These are phyloP conservation scores for Heliconius hortense DNA, from an alignment of 2,888 invertebrate species.

Conservation along the genomic window DNA sequence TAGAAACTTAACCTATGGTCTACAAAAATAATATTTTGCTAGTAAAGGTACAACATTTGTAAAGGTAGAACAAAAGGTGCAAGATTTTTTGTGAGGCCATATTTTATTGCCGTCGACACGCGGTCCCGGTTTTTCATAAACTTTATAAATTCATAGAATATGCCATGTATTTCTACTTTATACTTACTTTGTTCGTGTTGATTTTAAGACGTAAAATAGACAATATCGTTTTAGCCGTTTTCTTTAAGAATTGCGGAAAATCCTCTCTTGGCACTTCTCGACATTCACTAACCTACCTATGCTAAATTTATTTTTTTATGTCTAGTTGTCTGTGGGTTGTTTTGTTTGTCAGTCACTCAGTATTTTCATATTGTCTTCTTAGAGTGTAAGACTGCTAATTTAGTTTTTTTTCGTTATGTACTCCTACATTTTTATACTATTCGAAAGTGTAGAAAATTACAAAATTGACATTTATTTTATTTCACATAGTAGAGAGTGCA, in stretches of 20 bases:
- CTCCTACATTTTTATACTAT: too few species aligned
- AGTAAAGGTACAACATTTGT: conserved; percentile 1
- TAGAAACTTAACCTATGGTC: conserved; percentile 1
- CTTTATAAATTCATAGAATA: conserved; percentile 35
- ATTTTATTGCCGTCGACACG: conserved; percentile 41
- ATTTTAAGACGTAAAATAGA: neutral
- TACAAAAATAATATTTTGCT: neutral
- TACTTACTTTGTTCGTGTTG: neutral
- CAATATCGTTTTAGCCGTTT: neutral
- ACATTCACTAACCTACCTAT: neutral
- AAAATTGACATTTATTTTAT: too few species aligned
- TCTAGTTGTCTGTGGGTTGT: too few species aligned
- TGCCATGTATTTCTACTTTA: conserved; percentile 21
- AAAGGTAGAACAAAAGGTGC: conserved; percentile 32
- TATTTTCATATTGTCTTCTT: too few species aligned
- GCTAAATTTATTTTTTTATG: too few species aligned
- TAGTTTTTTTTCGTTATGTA: too few species aligned
- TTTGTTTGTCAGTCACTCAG: too few species aligned
- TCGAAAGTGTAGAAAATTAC: too few species aligned
- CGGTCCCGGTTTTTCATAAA: conserved; percentile 35
- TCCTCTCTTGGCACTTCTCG: neutral
- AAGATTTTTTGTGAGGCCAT: conserved; percentile 34
- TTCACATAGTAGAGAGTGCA: too few species aligned
- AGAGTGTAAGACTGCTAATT: too few species aligned
- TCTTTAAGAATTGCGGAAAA: neutral